Evolutionary conservation across 2,113 vertebrate species (phyloP).

Genomic region (Agelaius tricolor): DNA sequence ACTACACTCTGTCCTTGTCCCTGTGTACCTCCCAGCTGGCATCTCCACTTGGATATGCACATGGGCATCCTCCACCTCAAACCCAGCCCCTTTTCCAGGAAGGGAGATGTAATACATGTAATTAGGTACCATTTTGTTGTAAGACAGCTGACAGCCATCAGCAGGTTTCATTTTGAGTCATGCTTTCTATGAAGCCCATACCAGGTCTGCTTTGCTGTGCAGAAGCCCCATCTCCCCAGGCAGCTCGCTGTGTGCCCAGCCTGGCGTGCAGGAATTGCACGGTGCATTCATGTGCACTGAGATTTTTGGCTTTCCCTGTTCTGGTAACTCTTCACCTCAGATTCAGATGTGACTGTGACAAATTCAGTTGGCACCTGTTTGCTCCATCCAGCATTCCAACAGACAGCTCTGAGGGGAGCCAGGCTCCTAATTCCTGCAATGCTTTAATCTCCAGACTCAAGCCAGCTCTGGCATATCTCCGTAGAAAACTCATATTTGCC

Average conservation of each 20-base stretch:
- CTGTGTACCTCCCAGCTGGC: background rate
- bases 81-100: background rate
- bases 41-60: background rate
- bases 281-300: background rate
- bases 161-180: constrained; percentile 38
- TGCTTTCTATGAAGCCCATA: background rate
- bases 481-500: background rate
- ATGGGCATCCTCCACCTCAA: background rate
- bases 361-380: background rate
- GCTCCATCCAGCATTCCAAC: background rate
- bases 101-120: background rate
- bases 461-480: background rate
- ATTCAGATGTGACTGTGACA: background rate
- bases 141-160: background rate
- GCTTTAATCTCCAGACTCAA: background rate
- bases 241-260: background rate
- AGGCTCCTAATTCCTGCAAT: background rate
- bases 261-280: background rate
- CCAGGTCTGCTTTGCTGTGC: background rate
- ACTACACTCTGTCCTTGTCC: rapidly evolving
- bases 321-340: background rate
- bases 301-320: background rate
- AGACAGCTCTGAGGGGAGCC: background rate
- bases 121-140: background rate
- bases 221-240: background rate